Evolutionary conservation across 2,888 invertebrate genomes (phyloP).

Genomic region (Lydus trimaculatus): DNA sequence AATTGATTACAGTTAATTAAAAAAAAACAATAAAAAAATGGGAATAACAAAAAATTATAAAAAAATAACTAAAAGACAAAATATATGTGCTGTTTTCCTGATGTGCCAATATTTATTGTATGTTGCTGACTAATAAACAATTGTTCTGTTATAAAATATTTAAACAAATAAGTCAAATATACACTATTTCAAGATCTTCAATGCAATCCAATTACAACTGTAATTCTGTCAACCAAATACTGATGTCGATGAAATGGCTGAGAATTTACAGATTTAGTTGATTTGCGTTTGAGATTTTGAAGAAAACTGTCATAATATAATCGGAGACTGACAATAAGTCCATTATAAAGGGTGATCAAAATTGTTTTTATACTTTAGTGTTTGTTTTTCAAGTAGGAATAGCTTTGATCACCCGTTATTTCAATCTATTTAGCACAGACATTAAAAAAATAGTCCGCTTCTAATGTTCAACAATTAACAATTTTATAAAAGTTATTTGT

Average conservation of each 20-base stretch:
- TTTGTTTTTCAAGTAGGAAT: background rate
- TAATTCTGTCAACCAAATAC: no score
- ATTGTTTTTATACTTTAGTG: no score
- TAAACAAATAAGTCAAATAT: no score
- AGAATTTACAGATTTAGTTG: no score
- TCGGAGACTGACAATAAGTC: slow-evolving; percentile 3
- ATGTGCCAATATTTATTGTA: slow-evolving; percentile 1
- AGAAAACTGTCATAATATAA: background rate
- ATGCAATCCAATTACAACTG: no score
- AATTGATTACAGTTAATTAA: background rate
- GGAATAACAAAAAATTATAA: background rate
- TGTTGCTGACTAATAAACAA: background rate
- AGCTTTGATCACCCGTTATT: background rate
- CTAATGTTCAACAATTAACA: background rate
- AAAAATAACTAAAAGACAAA: background rate
- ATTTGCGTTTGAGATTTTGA: background rate
- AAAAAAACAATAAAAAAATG: background rate
- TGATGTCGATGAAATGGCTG: no score
- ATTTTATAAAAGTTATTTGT: background rate
- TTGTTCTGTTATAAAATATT: background rate
- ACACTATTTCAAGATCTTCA: no score
- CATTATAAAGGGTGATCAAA: background rate
- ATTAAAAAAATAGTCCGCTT: background rate
- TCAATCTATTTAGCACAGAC: background rate
- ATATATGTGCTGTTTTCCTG: slow-evolving; percentile 6